Base-by-base conservation (phyloP, 92 coral and sea anemone species). In the Epizoanthus scotinus region DNA sequence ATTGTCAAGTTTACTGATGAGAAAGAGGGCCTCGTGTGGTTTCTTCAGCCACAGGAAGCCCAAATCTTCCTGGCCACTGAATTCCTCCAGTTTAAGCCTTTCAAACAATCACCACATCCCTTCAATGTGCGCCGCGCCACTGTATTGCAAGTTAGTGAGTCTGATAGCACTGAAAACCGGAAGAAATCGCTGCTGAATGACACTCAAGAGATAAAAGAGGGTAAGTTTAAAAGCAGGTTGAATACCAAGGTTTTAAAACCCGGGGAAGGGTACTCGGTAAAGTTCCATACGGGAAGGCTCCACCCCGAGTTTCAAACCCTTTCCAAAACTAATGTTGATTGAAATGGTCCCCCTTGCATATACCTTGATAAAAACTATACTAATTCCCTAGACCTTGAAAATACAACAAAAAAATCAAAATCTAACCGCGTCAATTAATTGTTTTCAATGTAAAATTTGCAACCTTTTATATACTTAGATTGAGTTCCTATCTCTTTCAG, bases 21-120 rank as follows among this genome's bases (percentile, higher is more conserved):
- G 1, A 63, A 63, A 26, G 67, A 63, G 29, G 67, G 67, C 38
- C 67, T 63, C 6, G 67, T 63, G 1, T 63, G 67, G 67, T 63
- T 63, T 36, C 67, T 63, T 26, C 67, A 63, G 67, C 67, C 67
- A 63, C 67, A 63, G 67, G 67, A 63, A 63, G 67, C 67, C 38
- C 67, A 63, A n/a, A 63, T 63, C 29, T 63, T 63, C 40, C 67
- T 63, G 40, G 67, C 67, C 36, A 36, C 67, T n/a, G 67, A 63
- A 36, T 63, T 63, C 29, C 67, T 63, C 18, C 67, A 63, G 67
- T 63, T 63, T n/a, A 63, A 63, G 67, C 67, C 67, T 14, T 63
- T 63, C 38, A 63, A 63, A 10, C 67, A 63, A 63, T 29, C 67
- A 2, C 67, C 67, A 5, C 67, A 25, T 21, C 67, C 67, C 67